A percentile compares a stretch with the other conserved stretches of the same genome.
These are phyloP conservation scores for Archilochus colubris DNA, from an alignment of 2,113 vertebrate genomes.

Conservation along the genomic window DNA sequence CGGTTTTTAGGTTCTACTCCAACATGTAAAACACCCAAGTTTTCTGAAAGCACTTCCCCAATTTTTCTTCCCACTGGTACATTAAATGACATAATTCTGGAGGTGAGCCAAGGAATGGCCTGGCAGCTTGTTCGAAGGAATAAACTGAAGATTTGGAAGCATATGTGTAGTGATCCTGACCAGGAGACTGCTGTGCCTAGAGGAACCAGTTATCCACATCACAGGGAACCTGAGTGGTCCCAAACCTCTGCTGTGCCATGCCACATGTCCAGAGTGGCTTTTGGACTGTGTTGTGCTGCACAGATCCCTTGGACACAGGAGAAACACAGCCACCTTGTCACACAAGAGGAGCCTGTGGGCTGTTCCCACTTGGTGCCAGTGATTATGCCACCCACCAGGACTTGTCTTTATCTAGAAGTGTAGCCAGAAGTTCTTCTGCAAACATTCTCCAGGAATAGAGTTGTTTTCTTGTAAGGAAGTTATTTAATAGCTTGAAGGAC, in stretches of 20 bases:
- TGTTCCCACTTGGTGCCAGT: background rate
- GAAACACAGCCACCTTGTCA: rapidly evolving
- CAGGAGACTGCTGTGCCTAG: background rate
- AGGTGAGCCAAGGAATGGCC: background rate
- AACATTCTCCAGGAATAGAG: background rate
- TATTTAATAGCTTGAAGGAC: background rate
- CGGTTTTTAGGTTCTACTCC: background rate
- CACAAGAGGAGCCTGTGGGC: background rate
- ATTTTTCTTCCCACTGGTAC: background rate
- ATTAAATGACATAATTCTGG: background rate
- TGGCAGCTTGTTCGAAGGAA: background rate
- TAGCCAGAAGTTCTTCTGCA: background rate
- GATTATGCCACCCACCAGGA: rapidly evolving
- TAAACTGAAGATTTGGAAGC: background rate
- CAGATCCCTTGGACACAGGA: background rate
- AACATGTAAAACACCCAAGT: background rate
- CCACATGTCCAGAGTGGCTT: rapidly evolving
- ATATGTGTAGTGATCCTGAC: background rate
- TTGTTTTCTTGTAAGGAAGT: background rate
- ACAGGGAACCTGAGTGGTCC: background rate
- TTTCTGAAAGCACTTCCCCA: background rate
- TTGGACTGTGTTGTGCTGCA: background rate
- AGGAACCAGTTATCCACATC: background rate
- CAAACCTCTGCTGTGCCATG: background rate
- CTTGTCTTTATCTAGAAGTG: background rate